Evolutionary conservation across 1,140 invertebrate genomes (phyloP).

Genomic region (Euwallacea similis): DNA sequence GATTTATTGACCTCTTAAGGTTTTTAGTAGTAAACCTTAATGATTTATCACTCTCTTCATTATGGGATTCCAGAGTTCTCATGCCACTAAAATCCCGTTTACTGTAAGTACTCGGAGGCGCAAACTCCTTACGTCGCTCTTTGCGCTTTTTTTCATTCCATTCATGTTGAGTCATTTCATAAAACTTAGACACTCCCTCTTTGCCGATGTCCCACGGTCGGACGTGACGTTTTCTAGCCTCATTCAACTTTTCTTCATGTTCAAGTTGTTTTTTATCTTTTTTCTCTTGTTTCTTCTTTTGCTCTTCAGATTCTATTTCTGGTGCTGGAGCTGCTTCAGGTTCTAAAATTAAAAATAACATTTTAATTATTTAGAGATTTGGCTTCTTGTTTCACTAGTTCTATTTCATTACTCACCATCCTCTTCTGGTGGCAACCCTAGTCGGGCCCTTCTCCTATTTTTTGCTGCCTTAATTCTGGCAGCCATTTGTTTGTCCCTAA

Average conservation of each 20-base stretch:
- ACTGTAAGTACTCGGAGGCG: constrained; percentile 56
- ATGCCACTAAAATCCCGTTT: constrained; percentile 50
- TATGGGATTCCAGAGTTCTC: constrained; percentile 16
- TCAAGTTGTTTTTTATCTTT: constrained; percentile 40
- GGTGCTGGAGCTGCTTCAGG: constrained; percentile 57
- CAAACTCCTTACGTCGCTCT: constrained; percentile 70
- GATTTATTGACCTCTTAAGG: constrained; percentile 19
- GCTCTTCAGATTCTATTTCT: constrained; percentile 44
- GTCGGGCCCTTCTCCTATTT: constrained; percentile 72
- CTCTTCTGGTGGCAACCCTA: constrained; percentile 72
- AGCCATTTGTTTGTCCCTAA: constrained; percentile 70
- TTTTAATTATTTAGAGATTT: background rate
- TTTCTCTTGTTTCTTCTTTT: constrained; percentile 53
- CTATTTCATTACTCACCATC: constrained; percentile 41
- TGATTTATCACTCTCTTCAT: constrained; percentile 41
- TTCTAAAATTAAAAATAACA: constrained; percentile 54
- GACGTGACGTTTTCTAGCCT: constrained; percentile 58
- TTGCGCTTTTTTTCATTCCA: constrained; percentile 74
- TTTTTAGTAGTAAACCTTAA: constrained; percentile 49
- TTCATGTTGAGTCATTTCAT: constrained; percentile 74
- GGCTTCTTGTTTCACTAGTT: background rate
- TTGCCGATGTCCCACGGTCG: constrained; percentile 73
- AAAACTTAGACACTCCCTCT: constrained; percentile 57
- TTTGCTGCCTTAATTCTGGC: constrained; percentile 77
- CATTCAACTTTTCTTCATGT: constrained; percentile 42